These are phyloP conservation scores for Xyliphius kryptos DNA, from an alignment of 2,113 vertebrate species.

Conservation along the genomic window DNA sequence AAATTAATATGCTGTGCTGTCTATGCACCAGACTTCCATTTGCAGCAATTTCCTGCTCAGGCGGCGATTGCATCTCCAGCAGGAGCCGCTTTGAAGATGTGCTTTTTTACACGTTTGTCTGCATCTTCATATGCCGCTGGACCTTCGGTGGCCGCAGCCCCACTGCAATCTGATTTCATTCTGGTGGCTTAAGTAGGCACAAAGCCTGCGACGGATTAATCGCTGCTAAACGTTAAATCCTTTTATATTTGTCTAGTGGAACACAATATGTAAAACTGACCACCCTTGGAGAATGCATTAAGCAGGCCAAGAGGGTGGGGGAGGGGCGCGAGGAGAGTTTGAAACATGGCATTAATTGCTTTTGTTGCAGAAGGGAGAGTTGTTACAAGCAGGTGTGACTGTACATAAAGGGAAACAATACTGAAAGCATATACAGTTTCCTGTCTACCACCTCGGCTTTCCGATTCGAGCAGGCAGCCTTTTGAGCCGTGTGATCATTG, in stretches of 20 bases:
- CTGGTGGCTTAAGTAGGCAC: slow-evolving; percentile 60
- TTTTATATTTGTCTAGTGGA: slow-evolving; percentile 66
- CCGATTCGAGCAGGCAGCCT: neutral
- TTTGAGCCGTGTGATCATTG: slow-evolving; percentile 31
- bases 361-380: slow-evolving; percentile 32
- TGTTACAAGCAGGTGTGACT: too few species aligned
- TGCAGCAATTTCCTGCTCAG: neutral
- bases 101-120: neutral
- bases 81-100: neutral
- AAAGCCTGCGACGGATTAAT: slow-evolving; percentile 65
- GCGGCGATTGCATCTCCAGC: neutral
- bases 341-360: slow-evolving; percentile 48
- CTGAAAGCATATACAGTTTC: slow-evolving; percentile 39
- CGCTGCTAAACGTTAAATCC: slow-evolving; percentile 69
- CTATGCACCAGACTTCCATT: slow-evolving; percentile 2
- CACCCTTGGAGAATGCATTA: slow-evolving; percentile 64
- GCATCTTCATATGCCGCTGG: slow-evolving; percentile 4
- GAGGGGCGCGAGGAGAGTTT: slow-evolving; percentile 26
- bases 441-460: slow-evolving; percentile 24
- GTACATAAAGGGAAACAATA: slow-evolving; percentile 6
- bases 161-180: slow-evolving; percentile 69
- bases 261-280: slow-evolving; percentile 72
- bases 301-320: slow-evolving; percentile 28
- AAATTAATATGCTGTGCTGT: neutral
- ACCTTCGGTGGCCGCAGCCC: slow-evolving; percentile 49